Conservation (phyloP, 1,140 invertebrate species). For the Parasteatoda tepidariorum region DNA sequence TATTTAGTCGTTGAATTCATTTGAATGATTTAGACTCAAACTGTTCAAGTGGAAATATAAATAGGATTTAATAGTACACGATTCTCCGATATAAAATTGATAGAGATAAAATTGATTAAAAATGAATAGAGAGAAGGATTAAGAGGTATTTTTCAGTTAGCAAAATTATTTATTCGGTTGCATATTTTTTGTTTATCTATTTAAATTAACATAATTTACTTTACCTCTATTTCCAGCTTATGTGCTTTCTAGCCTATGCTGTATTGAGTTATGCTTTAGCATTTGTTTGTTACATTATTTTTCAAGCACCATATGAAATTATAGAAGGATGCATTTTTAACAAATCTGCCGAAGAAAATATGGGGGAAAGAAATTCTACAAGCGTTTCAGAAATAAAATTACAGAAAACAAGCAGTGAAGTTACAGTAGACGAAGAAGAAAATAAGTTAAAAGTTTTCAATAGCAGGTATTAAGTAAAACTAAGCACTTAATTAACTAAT, state of each 20-base stretch:
- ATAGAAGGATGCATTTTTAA: constrained; percentile 7
- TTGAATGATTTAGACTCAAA: too few species aligned
- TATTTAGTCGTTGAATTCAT: too few species aligned
- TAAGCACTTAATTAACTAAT: too few species aligned
- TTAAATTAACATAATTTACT: too few species aligned
- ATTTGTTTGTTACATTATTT: constrained; percentile 17
- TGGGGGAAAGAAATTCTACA: constrained; percentile 2
- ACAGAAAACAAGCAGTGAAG: background rate
- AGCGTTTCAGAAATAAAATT: constrained; percentile 4
- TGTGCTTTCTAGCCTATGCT: constrained; percentile 36
- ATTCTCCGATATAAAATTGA: too few species aligned
- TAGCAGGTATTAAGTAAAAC: background rate
- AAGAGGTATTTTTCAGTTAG: too few species aligned
- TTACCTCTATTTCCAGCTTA: too few species aligned
- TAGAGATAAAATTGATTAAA: too few species aligned
- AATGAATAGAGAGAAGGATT: too few species aligned
- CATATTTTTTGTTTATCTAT: background rate
- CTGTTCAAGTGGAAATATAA: too few species aligned
- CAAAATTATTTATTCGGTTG: too few species aligned
- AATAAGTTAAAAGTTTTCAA: background rate
- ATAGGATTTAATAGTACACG: too few species aligned
- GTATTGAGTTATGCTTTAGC: constrained; percentile 9
- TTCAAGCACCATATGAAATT: constrained; percentile 8
- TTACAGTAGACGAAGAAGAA: background rate
- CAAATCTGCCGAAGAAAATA: background rate